A percentile compares a stretch with the other conserved stretches of the same genome.
Conservation (phyloP, 2,797 vertebrate genomes). For the Oophaga sylvatica region DNA sequence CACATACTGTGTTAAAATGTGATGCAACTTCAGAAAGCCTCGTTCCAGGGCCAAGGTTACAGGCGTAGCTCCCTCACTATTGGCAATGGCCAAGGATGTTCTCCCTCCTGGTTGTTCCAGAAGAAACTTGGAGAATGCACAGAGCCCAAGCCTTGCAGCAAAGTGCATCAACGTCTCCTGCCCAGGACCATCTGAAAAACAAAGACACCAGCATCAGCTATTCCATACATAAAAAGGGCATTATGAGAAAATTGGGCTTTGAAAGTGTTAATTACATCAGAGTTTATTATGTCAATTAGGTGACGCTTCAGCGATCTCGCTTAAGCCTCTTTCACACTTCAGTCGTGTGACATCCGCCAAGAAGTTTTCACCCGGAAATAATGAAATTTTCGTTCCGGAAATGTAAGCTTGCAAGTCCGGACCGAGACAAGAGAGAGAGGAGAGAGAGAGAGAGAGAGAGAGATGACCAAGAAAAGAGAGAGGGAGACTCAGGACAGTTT, state of each 20-base stretch:
- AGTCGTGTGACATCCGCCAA: no score
- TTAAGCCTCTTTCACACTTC: no score
- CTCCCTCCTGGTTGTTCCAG: slow-evolving; percentile 87
- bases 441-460: no score
- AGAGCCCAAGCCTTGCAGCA: slow-evolving; percentile 87
- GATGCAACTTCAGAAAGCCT: slow-evolving; percentile 79
- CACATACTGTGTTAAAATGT: slow-evolving; percentile 84
- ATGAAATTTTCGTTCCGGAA: no score
- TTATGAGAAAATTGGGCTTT: neutral
- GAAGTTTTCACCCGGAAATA: no score
- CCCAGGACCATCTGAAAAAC: slow-evolving; percentile 78
- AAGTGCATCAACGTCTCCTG: slow-evolving; percentile 95
- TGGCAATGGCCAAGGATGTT: slow-evolving; percentile 82
- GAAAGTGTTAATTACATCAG: no score
- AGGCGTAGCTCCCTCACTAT: slow-evolving; percentile 88
- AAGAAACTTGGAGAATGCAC: slow-evolving; percentile 82
- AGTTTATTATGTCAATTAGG: no score
- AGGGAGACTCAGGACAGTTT: no score
- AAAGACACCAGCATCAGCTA: neutral
- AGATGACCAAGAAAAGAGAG: no score
- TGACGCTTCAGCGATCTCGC: no score
- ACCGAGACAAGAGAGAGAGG: no score
- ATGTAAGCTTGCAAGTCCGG: no score
- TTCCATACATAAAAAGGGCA: neutral
- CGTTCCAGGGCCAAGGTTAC: slow-evolving; percentile 80